Percentiles rank a stretch among this genome's conserved stretches.
Evolutionary conservation across 2,888 invertebrate species (phyloP).

Genomic region (Pegoplata infirma): DNA sequence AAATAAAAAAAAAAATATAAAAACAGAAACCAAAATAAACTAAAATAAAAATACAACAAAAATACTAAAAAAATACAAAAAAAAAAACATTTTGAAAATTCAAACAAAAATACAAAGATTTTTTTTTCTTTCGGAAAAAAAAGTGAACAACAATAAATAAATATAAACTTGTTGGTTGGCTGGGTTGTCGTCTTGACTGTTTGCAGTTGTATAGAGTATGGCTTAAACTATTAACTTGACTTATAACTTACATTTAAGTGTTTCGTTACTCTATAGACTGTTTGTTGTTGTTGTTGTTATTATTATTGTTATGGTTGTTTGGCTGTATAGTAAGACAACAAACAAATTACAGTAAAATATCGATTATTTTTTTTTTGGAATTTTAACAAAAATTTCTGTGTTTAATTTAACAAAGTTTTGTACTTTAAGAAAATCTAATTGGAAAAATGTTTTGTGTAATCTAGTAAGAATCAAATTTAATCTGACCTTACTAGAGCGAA

Average conservation of each 20-base stretch:
- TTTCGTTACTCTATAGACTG: slow-evolving; percentile 37
- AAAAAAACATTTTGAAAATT: slow-evolving; percentile 1
- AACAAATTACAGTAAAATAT: slow-evolving; percentile 16
- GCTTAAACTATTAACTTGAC: slow-evolving; percentile 59
- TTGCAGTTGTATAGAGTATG: slow-evolving; percentile 10
- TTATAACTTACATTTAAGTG: slow-evolving; percentile 51
- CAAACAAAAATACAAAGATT: slow-evolving; percentile 11
- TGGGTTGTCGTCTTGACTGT: slow-evolving; percentile 20
- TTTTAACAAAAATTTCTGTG: no score
- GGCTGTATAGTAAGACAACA: slow-evolving; percentile 35
- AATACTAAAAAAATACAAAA: slow-evolving; percentile 26
- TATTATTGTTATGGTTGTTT: no score
- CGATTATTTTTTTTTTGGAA: no score
- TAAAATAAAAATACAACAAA: slow-evolving; percentile 21
- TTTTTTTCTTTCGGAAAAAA: no score
- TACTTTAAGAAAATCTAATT: no score
- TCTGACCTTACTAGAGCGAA: no score
- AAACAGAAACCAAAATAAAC: no score
- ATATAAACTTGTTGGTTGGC: slow-evolving; percentile 51
- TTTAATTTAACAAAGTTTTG: no score
- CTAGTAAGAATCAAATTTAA: no score
- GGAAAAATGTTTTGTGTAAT: no score
- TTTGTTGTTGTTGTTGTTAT: slow-evolving; percentile 30
- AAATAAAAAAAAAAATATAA: slow-evolving; percentile 4
- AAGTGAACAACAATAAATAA: slow-evolving; percentile 16